phyloP scores from a whole-genome alignment of 2,888 invertebrate species.

The Gerris lacustris region DNA sequence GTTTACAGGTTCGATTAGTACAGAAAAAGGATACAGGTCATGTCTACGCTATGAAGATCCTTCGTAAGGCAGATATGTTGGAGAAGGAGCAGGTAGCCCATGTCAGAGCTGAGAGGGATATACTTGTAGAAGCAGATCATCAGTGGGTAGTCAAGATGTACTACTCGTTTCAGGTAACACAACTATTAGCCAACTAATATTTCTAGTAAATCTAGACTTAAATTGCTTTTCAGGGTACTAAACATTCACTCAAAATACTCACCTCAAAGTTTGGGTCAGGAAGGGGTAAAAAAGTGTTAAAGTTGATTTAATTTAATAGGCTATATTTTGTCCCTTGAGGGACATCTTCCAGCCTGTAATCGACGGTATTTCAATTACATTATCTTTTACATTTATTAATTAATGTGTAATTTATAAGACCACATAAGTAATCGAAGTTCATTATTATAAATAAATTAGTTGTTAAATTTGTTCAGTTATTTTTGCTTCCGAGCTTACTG shows the following conservation, averaged over 20 bases:
- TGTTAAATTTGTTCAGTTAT: too few species aligned
- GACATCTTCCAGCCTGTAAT: too few species aligned
- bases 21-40: conserved; percentile 99
- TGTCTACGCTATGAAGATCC: conserved; percentile 99
- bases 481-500: too few species aligned
- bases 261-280: not conserved
- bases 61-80: conserved; percentile 96
- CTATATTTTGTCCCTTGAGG: too few species aligned
- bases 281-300: not conserved
- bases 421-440: too few species aligned
- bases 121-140: conserved; percentile 97
- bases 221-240: too few species aligned
- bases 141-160: conserved; percentile 99
- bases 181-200: not conserved
- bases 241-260: too few species aligned
- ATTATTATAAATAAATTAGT: too few species aligned
- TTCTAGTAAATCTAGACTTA: conserved; percentile 7
- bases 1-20: conserved; percentile 69
- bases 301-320: too few species aligned
- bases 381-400: too few species aligned
- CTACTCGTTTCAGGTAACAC: conserved; percentile 73
- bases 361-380: too few species aligned
- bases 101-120: conserved; percentile 94
- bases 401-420: too few species aligned
- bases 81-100: conserved; percentile 98